These are phyloP conservation scores for Scolanthus callimorphus DNA, from an alignment of 92 coral and sea anemone species.

Conservation along the genomic window DNA sequence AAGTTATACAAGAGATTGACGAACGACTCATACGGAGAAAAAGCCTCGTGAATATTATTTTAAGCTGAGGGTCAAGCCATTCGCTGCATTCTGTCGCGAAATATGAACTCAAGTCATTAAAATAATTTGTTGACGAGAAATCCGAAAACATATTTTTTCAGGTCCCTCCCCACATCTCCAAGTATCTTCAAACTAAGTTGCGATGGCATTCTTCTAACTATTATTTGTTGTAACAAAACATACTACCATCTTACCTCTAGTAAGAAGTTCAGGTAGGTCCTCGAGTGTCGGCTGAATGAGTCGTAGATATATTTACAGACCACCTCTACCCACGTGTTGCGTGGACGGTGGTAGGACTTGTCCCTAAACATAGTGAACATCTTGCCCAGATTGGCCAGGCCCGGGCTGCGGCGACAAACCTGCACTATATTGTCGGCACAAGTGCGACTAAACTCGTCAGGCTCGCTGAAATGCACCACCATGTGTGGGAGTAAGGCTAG, in stretches of 20 bases:
- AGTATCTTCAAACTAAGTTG: too few relatives aligned
- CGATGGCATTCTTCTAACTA: too few relatives aligned
- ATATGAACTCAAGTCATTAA: too few relatives aligned
- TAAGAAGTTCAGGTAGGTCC: constrained; percentile 78
- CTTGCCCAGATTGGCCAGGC: constrained; percentile 74
- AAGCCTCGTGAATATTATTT: too few relatives aligned
- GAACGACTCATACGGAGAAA: too few relatives aligned
- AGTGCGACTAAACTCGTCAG: constrained; percentile 87
- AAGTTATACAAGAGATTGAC: too few relatives aligned
- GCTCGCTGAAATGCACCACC: constrained; percentile 88
- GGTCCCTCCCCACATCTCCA: too few relatives aligned
- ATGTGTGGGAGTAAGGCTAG: constrained; percentile 83
- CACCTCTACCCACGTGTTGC: constrained; percentile 84
- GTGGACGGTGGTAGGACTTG: constrained; percentile 83
- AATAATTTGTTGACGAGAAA: too few relatives aligned
- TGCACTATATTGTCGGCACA: constrained; percentile 87
- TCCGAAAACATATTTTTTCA: too few relatives aligned
- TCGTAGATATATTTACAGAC: constrained; percentile 89
- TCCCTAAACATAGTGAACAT: constrained; percentile 82
- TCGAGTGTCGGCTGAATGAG: constrained; percentile 71
- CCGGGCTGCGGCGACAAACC: constrained; percentile 69
- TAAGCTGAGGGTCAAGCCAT: too few relatives aligned
- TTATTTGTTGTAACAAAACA: too few relatives aligned
- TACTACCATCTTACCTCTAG: constrained; percentile 95
- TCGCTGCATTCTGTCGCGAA: too few relatives aligned